Evolutionary conservation across 2,888 invertebrate species (phyloP), one percentile per base, ranked within the genome.

Genomic region (Drymonia ruficornis): DNA sequence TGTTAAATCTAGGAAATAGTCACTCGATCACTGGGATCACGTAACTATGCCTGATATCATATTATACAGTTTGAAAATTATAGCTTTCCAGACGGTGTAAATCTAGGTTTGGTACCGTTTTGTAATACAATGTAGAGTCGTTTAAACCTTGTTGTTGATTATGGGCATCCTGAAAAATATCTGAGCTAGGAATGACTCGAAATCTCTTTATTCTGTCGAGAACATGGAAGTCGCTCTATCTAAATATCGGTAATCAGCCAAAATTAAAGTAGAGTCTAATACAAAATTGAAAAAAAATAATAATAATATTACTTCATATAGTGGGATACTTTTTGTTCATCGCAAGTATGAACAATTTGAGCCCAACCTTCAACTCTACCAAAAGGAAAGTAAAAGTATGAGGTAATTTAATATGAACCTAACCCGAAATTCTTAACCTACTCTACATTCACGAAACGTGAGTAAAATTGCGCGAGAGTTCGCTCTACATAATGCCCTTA

Each of bases 401-500:
- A 7, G 19, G 19, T 19, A 18, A 43, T 43, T 43, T 13, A 43
- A 43, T 19, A 12, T 43, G 43, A 43, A 43, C 43, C 43, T 23
- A 43, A 43, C 42, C 42, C 42, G n/a, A 42, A 42, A 42, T 18
- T 18, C 42, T 42, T 42, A 42, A 42, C 43, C 43, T 43, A 19
- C 43, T 43, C 43, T 43, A 43, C 43, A 19, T 43, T 19, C 19
- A 43, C 43, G 23, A 43, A 43, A 43, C 19, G 13, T 13, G 43
- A 19, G 18, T 43, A 19, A 43, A 43, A 52, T 50, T 52, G 52
- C 53, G 56, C 46, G 29, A 54, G 38, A 46, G 45, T 16, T 11
- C 70, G 75, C 63, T 75, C 82, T 65, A 80, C 61, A 75, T 82
- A 67, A 54, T 70, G 76, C 79, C 82, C 80, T 79, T 78, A 70